Evolutionary conservation across 2,888 invertebrate genomes (phyloP).

Genomic region (Papilio gigon): DNA sequence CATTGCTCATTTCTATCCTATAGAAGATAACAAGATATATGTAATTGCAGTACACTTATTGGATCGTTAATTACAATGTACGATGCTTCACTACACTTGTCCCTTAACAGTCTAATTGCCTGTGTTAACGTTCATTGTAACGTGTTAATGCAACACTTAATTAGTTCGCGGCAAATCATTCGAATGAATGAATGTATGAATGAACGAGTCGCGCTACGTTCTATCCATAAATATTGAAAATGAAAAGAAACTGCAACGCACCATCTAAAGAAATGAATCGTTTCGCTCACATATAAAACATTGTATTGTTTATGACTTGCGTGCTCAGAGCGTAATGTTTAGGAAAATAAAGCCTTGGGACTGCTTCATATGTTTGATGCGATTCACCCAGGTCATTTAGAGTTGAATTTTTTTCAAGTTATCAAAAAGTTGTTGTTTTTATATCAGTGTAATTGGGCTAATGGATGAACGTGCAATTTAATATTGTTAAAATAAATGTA

Average conservation of each 20-base stretch:
- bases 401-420: not conserved
- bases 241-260: not conserved
- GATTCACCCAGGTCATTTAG: not conserved
- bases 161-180: constrained; percentile 44
- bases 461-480: too few species aligned
- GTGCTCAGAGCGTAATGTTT: not conserved
- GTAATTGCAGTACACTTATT: constrained; percentile 44
- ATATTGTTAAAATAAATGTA: too few species aligned
- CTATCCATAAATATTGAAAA: constrained; percentile 14
- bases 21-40: constrained; percentile 30
- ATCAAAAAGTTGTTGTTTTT: too few species aligned
- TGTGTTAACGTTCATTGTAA: constrained; percentile 43
- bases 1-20: constrained; percentile 12
- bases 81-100: constrained; percentile 34
- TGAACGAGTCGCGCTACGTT: constrained; percentile 36
- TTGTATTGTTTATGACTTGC: not conserved
- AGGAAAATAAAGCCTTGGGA: not conserved
- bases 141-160: constrained; percentile 44
- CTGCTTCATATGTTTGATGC: not conserved
- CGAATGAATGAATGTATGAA: constrained; percentile 48
- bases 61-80: constrained; percentile 46
- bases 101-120: constrained; percentile 46
- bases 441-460: too few species aligned
- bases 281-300: not conserved
- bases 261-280: not conserved